Conservation (phyloP, 2,888 invertebrate species). For the Onthophagus sagittarius region DNA sequence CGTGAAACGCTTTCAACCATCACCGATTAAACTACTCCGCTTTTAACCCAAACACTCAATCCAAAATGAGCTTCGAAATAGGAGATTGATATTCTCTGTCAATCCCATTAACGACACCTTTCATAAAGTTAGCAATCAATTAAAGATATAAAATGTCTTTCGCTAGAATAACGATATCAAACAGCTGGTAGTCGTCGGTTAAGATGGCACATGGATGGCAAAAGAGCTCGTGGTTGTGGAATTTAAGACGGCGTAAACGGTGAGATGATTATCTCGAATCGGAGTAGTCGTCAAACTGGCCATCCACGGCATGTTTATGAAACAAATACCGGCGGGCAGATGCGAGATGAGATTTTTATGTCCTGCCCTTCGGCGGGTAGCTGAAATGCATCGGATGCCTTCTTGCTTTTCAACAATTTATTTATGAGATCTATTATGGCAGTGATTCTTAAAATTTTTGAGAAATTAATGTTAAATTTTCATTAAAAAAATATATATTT, state of each 20-base stretch:
- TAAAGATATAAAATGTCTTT: neutral
- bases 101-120: neutral
- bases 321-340: neutral
- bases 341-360: neutral
- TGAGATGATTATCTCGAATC: neutral
- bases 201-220: neutral
- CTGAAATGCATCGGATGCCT: neutral
- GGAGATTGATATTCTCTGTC: neutral
- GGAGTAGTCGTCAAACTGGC: slow-evolving; percentile 12
- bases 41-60: neutral
- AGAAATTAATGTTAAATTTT: no score
- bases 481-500: no score
- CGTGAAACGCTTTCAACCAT: neutral
- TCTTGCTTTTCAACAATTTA: neutral
- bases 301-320: neutral
- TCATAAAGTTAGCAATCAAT: neutral
- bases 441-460: no score
- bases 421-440: neutral
- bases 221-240: neutral
- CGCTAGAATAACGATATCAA: neutral
- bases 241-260: neutral
- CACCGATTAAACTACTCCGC: neutral
- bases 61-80: neutral
- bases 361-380: neutral
- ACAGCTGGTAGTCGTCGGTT: neutral